Percentiles rank a stretch among this genome's conserved stretches.
Evolutionary conservation across 2,797 vertebrate species (phyloP).

Genomic region (Pangasius djambal): DNA sequence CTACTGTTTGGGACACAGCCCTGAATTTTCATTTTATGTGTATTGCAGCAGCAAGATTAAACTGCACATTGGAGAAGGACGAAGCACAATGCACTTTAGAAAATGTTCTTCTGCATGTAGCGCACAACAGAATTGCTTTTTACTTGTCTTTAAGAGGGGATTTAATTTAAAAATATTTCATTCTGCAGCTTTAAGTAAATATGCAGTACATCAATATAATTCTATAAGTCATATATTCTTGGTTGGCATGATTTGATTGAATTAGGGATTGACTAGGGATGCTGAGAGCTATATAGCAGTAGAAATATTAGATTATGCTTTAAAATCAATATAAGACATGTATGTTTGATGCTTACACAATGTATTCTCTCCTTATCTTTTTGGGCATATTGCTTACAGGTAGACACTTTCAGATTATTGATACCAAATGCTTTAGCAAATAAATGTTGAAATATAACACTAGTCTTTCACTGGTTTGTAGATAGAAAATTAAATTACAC

Average conservation of each 20-base stretch:
- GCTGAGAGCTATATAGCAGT: neutral
- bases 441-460: neutral
- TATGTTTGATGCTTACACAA: neutral
- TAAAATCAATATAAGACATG: neutral
- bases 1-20: no score
- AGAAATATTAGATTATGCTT: neutral
- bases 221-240: neutral
- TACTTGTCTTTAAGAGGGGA: neutral
- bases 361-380: neutral
- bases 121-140: neutral
- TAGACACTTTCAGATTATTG: neutral
- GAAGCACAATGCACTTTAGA: neutral
- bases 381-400: neutral
- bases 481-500: neutral
- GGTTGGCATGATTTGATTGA: neutral
- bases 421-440: neutral
- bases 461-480: neutral
- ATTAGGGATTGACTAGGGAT: neutral
- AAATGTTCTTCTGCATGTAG: neutral
- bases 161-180: neutral
- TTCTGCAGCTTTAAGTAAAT: neutral
- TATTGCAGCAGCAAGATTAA: neutral
- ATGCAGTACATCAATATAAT: conserved; percentile 1
- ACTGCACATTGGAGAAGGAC: neutral
- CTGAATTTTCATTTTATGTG: neutral